phyloP scores from a whole-genome alignment of 2,113 vertebrate species.

The Megalops atlanticus region DNA sequence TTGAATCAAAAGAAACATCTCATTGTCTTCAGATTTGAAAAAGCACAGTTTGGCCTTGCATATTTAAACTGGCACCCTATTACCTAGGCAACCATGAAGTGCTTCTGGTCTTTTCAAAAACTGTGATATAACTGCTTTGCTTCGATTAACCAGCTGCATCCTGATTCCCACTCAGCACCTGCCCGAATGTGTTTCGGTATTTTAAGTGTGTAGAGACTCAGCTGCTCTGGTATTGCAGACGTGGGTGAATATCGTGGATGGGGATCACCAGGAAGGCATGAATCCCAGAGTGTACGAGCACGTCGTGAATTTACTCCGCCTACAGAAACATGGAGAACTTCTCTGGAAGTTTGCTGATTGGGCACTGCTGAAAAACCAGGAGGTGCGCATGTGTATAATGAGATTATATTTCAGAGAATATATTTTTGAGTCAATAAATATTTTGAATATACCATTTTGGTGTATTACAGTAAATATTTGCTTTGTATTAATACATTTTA shows the following conservation, averaged over 20 bases:
- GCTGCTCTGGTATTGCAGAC: constrained; percentile 46
- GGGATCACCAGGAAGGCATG: constrained; percentile 40
- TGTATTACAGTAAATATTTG: background rate
- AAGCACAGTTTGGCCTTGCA: background rate
- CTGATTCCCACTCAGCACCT: background rate
- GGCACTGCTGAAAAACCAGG: constrained; percentile 61
- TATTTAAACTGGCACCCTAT: background rate
- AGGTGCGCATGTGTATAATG: constrained; percentile 40
- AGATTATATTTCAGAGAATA: too few species aligned
- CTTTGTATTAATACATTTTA: too few species aligned
- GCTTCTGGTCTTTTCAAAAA: background rate
- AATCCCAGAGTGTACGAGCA: constrained; percentile 54
- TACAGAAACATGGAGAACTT: constrained; percentile 47
- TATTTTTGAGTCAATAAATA: too few species aligned
- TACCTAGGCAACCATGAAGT: background rate
- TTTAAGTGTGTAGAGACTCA: background rate
- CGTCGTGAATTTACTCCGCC: constrained; percentile 56
- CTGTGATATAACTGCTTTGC: background rate
- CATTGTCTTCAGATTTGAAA: too few species aligned
- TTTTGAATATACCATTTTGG: too few species aligned
- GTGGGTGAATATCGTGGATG: constrained; percentile 63
- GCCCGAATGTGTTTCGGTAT: background rate
- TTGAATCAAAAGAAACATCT: background rate
- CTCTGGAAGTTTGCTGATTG: constrained; percentile 64
- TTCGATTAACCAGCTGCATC: background rate